Evolutionary conservation across 2,888 invertebrate species (phyloP).

Genomic region (Acleris emargana): DNA sequence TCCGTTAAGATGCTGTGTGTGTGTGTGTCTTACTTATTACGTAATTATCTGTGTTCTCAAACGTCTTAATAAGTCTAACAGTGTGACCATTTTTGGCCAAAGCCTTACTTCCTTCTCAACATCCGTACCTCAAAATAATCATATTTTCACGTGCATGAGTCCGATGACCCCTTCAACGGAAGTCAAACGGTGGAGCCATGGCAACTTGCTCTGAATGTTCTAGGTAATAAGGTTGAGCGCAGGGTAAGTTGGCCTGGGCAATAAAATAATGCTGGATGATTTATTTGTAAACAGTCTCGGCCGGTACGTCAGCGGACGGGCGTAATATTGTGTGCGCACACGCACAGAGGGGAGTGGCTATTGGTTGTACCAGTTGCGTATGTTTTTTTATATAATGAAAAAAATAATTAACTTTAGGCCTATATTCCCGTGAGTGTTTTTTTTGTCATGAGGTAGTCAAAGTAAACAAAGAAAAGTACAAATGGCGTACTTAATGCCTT

Average conservation of each 20-base stretch:
- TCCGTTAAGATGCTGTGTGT: too few species aligned
- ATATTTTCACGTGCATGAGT: conserved; percentile 56
- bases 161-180: conserved; percentile 49
- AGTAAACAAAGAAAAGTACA: too few species aligned
- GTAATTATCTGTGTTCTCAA: background rate
- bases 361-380: background rate
- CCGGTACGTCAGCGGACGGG: conserved; percentile 65
- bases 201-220: conserved; percentile 7
- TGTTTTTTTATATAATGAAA: too few species aligned
- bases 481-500: too few species aligned
- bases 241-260: conserved; percentile 55
- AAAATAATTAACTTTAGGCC: too few species aligned
- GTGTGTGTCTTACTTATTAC: too few species aligned
- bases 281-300: conserved; percentile 79
- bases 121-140: conserved; percentile 55
- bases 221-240: conserved; percentile 12
- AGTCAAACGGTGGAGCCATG: conserved; percentile 40
- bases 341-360: conserved; percentile 21
- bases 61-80: background rate
- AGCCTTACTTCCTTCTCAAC: conserved; percentile 48
- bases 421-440: background rate
- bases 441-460: background rate
- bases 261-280: conserved; percentile 78
- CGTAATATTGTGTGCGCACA: conserved; percentile 43
- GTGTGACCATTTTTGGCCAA: conserved; percentile 10